These are phyloP conservation scores for Macrotis lagotis DNA, from an alignment of 2,113 vertebrate genomes.

Conservation along the genomic window DNA sequence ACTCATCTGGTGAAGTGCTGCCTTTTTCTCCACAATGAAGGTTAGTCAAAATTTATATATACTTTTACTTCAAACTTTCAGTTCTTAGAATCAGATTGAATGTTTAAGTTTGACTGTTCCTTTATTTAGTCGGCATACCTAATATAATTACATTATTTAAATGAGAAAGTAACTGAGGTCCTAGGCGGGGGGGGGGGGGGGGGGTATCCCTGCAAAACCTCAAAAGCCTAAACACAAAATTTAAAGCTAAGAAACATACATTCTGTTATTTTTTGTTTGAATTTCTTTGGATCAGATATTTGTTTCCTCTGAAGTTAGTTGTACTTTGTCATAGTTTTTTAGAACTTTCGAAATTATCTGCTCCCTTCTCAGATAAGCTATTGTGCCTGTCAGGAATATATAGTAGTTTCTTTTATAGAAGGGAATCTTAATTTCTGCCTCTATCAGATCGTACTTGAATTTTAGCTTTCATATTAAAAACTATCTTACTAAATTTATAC, in stretches of 20 bases:
- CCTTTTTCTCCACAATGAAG: slow-evolving; percentile 83
- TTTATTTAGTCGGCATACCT: not conserved
- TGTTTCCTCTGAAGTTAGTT: not conserved
- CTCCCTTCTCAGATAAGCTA: not conserved
- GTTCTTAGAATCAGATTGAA: not conserved
- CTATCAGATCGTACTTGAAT: not conserved
- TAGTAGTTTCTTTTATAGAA: not conserved
- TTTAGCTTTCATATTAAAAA: not conserved
- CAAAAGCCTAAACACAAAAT: not conserved
- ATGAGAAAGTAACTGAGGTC: not conserved
- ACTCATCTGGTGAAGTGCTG: slow-evolving; percentile 55
- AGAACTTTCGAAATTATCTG: not conserved
- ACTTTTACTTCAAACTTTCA: slow-evolving; percentile 22
- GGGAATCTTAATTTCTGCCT: not conserved
- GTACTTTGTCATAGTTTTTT: not conserved
- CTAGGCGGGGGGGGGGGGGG: too few relatives aligned
- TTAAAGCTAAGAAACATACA: not conserved
- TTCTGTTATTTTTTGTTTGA: not conserved
- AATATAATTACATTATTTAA: not conserved
- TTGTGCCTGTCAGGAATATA: not conserved
- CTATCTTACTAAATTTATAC: too few relatives aligned
- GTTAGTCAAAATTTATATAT: slow-evolving; percentile 76
- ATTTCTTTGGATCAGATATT: too few relatives aligned
- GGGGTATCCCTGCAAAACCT: not conserved
- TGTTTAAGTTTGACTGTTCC: not conserved